Base-by-base conservation (phyloP, 2,888 invertebrate genomes). In the Leptopilina syphax region DNA sequence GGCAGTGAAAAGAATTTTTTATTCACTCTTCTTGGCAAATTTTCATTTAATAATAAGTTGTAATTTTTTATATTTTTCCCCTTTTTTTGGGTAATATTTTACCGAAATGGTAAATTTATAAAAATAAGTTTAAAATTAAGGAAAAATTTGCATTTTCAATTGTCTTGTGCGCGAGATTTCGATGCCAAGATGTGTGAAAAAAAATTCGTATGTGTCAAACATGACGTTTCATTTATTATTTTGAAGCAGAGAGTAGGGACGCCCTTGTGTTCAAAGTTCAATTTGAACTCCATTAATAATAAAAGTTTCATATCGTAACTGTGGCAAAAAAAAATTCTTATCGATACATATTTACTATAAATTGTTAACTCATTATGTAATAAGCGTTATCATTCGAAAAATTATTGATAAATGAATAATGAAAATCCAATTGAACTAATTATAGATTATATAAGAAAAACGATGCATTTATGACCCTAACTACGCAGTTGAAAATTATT, bases 201-300 rank as follows among this genome's bases (percentile, higher is more conserved):
- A 13, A 57, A 57, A 57, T 24, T 1, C 4, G 34, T n/a, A 34
- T 13, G 7, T n/a, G 9, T 70, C 24, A 24, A 57, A 54, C 27
- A 27, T 70, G 54, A 73, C 34, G n/a, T 57, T 57, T 70, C 63
- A 63, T 73, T 34, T 67, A 65, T 44, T 68, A 57, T 73, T 73
- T 73, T 73, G 57, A 27, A 73, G 9, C 9, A 57, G 57, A 57
- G 34, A 57, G 34, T 57, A 73, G 65, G 57, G 73, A 73, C 57
- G 73, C 57, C 57, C 73, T 57, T 27, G 73, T 50, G 73, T n/a
- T 34, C 73, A 73, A 73, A 73, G 73, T 73, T 73, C 73, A 73
- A 57, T n/a, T 41, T 67, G 34, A 13, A 57, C 10, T n/a, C 73
- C 73, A 57, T 73, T 73, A 73, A 57, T n/a, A 65, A 63, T 63